Percentiles rank a stretch among this genome's conserved stretches.
phyloP scores from a whole-genome alignment of 2,113 vertebrate genomes.

The Silurus glanis region DNA sequence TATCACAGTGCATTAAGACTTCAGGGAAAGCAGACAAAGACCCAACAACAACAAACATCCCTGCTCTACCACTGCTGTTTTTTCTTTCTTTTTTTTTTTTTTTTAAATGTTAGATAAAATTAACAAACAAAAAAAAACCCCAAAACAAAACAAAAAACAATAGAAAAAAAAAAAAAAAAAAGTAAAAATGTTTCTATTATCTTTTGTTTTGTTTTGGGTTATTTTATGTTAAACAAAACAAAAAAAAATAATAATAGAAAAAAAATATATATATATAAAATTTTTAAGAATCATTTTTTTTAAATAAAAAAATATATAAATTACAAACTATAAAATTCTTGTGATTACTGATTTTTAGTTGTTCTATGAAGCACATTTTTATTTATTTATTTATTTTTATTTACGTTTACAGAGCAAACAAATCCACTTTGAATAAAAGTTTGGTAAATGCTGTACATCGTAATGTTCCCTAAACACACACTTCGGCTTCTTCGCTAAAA shows the following conservation, averaged over 20 bases:
- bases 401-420: not conserved
- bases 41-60: not conserved
- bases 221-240: too few relatives aligned
- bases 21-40: conserved; percentile 44
- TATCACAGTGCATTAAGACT: conserved; percentile 48
- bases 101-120: not conserved
- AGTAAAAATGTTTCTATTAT: too few relatives aligned
- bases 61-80: not conserved
- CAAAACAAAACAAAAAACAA: too few relatives aligned
- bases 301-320: too few relatives aligned
- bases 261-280: not conserved
- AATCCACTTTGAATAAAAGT: not conserved
- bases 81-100: not conserved
- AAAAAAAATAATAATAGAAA: too few relatives aligned
- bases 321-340: too few relatives aligned
- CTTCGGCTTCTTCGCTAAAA: not conserved
- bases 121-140: too few relatives aligned
- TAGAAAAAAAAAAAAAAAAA: too few relatives aligned
- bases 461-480: not conserved
- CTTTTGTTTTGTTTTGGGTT: too few relatives aligned
- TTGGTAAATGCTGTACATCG: not conserved
- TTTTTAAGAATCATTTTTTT: not conserved
- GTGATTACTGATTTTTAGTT: too few relatives aligned
- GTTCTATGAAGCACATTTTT: too few relatives aligned
- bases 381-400: not conserved